Evolutionary conservation across 2,888 invertebrate genomes (phyloP).

Genomic region (Drosophila sordidula): DNA sequence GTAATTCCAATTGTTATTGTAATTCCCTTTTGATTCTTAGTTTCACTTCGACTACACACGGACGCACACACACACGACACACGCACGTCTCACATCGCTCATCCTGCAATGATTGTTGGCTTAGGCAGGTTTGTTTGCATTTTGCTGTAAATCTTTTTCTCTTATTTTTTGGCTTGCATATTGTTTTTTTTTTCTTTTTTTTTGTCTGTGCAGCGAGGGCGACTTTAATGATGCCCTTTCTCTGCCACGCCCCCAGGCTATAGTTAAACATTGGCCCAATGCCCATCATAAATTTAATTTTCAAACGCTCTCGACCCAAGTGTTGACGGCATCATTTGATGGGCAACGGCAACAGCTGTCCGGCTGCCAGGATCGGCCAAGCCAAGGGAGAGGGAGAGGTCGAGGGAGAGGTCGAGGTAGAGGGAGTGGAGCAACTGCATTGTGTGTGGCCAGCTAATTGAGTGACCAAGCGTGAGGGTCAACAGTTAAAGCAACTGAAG

Average conservation of each 20-base stretch:
- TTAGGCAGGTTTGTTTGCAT: slow-evolving; percentile 47
- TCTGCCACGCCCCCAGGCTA: slow-evolving; percentile 59
- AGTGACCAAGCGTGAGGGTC: slow-evolving; percentile 79
- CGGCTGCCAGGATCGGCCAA: slow-evolving; percentile 26
- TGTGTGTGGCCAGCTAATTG: slow-evolving; percentile 76
- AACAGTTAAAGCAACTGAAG: slow-evolving; percentile 51
- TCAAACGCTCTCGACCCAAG: slow-evolving; percentile 42
- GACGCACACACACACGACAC: slow-evolving; percentile 34
- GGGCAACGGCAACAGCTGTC: slow-evolving; percentile 58
- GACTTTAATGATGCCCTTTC: slow-evolving; percentile 51
- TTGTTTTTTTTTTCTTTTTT: slow-evolving; percentile 8
- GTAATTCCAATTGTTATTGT: slow-evolving; percentile 61
- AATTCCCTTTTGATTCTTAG: slow-evolving; percentile 27
- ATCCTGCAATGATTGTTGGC: slow-evolving; percentile 47
- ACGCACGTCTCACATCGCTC: slow-evolving; percentile 56
- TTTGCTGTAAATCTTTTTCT: slow-evolving; percentile 39
- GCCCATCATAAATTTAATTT: slow-evolving; percentile 55
- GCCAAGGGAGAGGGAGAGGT: neutral
- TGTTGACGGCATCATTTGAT: slow-evolving; percentile 68
- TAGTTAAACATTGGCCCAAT: slow-evolving; percentile 12
- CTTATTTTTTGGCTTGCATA: slow-evolving; percentile 19
- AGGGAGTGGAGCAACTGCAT: slow-evolving; percentile 4
- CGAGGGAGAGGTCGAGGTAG: neutral
- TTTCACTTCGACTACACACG: slow-evolving; percentile 38
- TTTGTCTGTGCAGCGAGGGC: neutral